Evolutionary conservation across 2,797 vertebrate species (phyloP).

Genomic region (Falco peregrinus): DNA sequence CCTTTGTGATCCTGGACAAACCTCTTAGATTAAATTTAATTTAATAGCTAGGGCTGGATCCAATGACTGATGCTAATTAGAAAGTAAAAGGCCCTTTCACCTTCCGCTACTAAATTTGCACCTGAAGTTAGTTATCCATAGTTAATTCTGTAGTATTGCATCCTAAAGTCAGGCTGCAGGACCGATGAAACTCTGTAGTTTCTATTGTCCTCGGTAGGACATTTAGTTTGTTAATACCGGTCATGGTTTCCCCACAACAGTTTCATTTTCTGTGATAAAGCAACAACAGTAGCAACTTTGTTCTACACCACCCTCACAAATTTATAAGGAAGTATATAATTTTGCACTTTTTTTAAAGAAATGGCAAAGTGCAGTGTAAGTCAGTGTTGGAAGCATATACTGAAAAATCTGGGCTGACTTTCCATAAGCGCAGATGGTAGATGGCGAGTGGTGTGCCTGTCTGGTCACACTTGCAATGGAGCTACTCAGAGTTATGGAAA

Average conservation of each 20-base stretch:
- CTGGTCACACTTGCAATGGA: accelerated
- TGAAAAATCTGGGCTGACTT: not conserved
- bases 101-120: slow-evolving; percentile 42
- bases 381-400: not conserved
- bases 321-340: not conserved
- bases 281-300: not conserved
- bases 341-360: not conserved
- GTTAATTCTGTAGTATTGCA: not conserved
- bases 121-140: not conserved
- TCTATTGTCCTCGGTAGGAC: not conserved
- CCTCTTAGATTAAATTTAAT: slow-evolving; percentile 31
- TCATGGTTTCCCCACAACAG: not conserved
- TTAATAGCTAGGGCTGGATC: slow-evolving; percentile 15
- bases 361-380: not conserved
- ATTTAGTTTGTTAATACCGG: not conserved
- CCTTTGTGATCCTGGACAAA: slow-evolving; percentile 12
- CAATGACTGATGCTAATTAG: slow-evolving; percentile 32
- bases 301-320: not conserved
- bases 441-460: not conserved
- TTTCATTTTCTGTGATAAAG: not conserved
- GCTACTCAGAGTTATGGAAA: not conserved
- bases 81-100: slow-evolving; percentile 40
- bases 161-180: not conserved
- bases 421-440: not conserved
- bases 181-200: not conserved